These are phyloP conservation scores for Dunckerocampus dactyliophorus DNA, from an alignment of 2,113 vertebrate genomes.

Conservation along the genomic window DNA sequence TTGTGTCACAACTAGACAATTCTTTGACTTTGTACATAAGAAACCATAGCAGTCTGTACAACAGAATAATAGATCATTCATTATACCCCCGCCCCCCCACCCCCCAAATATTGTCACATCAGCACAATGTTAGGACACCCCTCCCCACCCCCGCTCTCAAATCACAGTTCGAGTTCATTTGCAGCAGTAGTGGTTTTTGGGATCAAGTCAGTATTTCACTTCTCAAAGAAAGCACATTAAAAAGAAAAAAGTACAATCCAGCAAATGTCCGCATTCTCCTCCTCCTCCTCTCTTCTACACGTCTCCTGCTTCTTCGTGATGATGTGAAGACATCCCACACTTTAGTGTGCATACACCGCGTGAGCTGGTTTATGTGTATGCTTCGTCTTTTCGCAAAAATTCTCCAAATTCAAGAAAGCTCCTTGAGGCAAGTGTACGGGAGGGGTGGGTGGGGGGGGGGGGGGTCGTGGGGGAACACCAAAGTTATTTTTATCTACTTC, in stretches of 20 bases:
- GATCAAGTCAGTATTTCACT: conserved; percentile 57
- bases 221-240: conserved; percentile 68
- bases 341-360: conserved; percentile 52
- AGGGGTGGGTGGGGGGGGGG: neutral
- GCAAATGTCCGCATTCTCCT: conserved; percentile 45
- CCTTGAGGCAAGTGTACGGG: conserved; percentile 13
- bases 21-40: conserved; percentile 67
- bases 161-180: conserved; percentile 65
- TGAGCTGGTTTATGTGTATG: too few relatives aligned
- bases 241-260: conserved; percentile 69
- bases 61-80: conserved; percentile 74
- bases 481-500: conserved; percentile 44
- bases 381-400: too few relatives aligned
- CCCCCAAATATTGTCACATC: conserved; percentile 48
- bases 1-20: conserved; percentile 74
- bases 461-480: conserved; percentile 13
- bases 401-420: conserved; percentile 21
- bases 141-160: conserved; percentile 40
- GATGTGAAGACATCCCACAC: conserved; percentile 61
- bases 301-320: conserved; percentile 8
- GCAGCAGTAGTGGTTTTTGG: conserved; percentile 54
- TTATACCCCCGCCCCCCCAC: conserved; percentile 57
- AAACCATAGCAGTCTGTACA: conserved; percentile 77
- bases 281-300: conserved; percentile 33
- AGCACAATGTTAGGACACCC: conserved; percentile 1